phyloP scores from a whole-genome alignment of 2,113 vertebrate species.

The Ranitomeya imitator region DNA sequence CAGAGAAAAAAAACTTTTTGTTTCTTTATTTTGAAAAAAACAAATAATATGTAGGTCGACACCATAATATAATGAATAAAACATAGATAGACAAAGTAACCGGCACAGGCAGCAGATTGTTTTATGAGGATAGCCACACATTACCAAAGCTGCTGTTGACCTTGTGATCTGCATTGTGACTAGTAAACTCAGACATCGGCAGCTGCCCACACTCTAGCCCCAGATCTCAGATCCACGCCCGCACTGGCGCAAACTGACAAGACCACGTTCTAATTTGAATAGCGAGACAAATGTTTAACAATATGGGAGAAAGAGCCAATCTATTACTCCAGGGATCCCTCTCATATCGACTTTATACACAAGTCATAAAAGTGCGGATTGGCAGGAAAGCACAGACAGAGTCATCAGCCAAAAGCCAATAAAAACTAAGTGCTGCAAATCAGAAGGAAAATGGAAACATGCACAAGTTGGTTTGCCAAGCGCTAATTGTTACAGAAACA shows the following conservation, averaged over 20 bases:
- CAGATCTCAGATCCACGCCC: conserved; percentile 40
- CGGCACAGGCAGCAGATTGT: not conserved
- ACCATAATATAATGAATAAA: not conserved
- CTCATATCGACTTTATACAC: not conserved
- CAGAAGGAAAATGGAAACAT: conserved; percentile 6
- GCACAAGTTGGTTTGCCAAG: not conserved
- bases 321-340: not conserved
- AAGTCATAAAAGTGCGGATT: not conserved
- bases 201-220: conserved; percentile 35
- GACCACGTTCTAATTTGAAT: conserved; percentile 7
- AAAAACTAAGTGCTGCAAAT: conserved; percentile 3
- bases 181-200: conserved; percentile 7
- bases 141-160: not conserved
- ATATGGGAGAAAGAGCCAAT: conserved; percentile 8
- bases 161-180: not conserved
- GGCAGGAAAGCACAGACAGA: not conserved
- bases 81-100: not conserved
- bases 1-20: conserved; percentile 15
- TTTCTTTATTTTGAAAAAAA: not conserved
- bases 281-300: conserved; percentile 19
- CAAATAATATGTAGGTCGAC: not conserved
- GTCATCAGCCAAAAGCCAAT: not conserved
- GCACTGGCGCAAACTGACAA: not conserved
- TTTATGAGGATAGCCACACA: too few species aligned
- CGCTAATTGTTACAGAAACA: not conserved